Conservation (phyloP, 1,140 invertebrate species). For the Wasmannia auropunctata region DNA sequence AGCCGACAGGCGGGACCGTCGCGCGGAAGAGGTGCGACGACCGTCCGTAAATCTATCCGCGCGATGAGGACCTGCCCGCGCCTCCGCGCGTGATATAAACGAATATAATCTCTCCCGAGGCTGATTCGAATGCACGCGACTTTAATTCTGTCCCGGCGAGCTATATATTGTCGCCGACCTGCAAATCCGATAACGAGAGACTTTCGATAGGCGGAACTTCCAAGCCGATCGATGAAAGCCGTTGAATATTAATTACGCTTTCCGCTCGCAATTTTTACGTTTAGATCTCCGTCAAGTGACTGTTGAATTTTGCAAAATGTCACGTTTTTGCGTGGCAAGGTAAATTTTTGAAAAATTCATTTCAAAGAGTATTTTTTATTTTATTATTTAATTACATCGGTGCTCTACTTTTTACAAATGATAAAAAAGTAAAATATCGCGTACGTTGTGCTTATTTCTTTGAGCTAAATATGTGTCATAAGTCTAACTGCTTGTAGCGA, state of each 20-base stretch:
- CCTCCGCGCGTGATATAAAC: not conserved
- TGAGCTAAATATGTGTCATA: not conserved
- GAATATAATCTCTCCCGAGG: not conserved
- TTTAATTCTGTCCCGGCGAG: not conserved
- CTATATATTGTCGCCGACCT: not conserved
- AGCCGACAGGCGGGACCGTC: not conserved
- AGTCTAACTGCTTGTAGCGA: not conserved
- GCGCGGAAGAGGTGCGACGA: not conserved
- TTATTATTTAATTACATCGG: too few species aligned
- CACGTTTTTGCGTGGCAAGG: too few species aligned
- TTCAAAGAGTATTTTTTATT: too few species aligned
- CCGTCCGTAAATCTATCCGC: not conserved
- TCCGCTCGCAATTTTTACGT: not conserved
- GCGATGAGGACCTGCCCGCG: not conserved
- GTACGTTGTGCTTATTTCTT: too few species aligned
- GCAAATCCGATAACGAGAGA: not conserved
- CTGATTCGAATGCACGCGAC: not conserved
- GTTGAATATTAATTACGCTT: not conserved
- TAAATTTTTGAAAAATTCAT: too few species aligned
- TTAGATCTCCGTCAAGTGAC: too few species aligned
- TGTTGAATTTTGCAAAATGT: too few species aligned
- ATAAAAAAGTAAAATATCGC: too few species aligned
- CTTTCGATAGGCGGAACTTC: not conserved
- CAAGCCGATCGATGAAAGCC: not conserved
- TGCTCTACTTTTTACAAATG: too few species aligned